phyloP scores from a whole-genome alignment of 2,888 invertebrate species.

The Stomorhina lunata region DNA sequence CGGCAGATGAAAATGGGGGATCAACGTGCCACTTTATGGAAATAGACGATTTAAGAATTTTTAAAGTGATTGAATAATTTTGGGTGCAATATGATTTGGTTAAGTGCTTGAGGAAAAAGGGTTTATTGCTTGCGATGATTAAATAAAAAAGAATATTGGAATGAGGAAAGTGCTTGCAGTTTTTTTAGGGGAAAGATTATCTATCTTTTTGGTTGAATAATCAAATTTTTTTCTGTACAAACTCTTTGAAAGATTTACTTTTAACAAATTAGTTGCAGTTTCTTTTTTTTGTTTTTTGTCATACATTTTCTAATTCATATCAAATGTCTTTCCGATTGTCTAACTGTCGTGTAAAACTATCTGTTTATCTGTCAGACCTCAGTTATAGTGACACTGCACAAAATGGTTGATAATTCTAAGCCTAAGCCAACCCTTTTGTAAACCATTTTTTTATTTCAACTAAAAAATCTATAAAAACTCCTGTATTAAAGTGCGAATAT shows the following conservation, averaged over 20 bases:
- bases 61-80: not conserved
- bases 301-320: constrained; percentile 54
- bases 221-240: too few relatives aligned
- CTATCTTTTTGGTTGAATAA: too few relatives aligned
- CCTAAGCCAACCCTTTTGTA: constrained; percentile 50
- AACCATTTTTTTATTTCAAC: not conserved
- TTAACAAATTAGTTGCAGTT: not conserved
- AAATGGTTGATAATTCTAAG: constrained; percentile 21
- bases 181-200: too few relatives aligned
- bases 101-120: not conserved
- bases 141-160: too few relatives aligned
- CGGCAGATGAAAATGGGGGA: constrained; percentile 2
- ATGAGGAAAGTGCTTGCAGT: too few relatives aligned
- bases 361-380: constrained; percentile 60
- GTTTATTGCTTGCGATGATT: too few relatives aligned
- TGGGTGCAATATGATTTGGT: not conserved
- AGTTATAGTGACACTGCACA: constrained; percentile 21
- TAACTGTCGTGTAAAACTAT: constrained; percentile 57
- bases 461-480: constrained; percentile 35
- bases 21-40: not conserved
- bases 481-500: constrained; percentile 58
- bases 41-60: not conserved
- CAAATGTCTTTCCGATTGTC: constrained; percentile 51
- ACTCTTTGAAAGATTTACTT: not conserved
- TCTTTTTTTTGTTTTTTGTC: not conserved